Percentiles rank a stretch among this genome's conserved stretches.
phyloP scores from a whole-genome alignment of 1,140 invertebrate genomes.

The Cyphomyrmex costatus region DNA sequence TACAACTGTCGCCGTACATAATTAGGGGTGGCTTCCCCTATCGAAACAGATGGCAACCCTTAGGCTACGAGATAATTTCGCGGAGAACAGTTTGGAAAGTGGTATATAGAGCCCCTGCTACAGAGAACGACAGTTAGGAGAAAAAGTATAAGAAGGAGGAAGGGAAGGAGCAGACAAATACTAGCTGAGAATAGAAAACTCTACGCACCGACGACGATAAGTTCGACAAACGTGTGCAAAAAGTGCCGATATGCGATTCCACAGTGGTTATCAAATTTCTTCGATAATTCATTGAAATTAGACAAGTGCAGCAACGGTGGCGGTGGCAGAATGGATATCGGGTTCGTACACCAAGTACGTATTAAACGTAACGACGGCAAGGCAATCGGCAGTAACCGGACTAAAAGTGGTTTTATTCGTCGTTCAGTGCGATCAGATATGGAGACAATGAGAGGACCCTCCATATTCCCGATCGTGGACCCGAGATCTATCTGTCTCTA shows the following conservation, averaged over 20 bases:
- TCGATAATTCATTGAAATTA: slow-evolving; percentile 80
- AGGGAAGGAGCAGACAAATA: slow-evolving; percentile 37
- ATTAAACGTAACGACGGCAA: slow-evolving; percentile 63
- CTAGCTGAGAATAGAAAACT: slow-evolving; percentile 37
- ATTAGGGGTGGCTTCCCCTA: slow-evolving; percentile 81
- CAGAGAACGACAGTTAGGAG: background rate
- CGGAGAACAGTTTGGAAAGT: slow-evolving; percentile 66
- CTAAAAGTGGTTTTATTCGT: slow-evolving; percentile 81
- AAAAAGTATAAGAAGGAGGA: slow-evolving; percentile 58
- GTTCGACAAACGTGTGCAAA: slow-evolving; percentile 36
- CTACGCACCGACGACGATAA: background rate
- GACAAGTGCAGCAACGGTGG: slow-evolving; percentile 69
- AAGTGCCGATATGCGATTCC: slow-evolving; percentile 55
- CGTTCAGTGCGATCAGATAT: slow-evolving; percentile 78
- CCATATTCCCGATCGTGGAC: slow-evolving; percentile 70
- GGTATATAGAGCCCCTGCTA: slow-evolving; percentile 22
- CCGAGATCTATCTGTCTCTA: slow-evolving; percentile 63
- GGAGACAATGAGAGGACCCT: slow-evolving; percentile 81
- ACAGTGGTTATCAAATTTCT: slow-evolving; percentile 72
- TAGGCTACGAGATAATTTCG: slow-evolving; percentile 83
- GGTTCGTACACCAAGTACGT: slow-evolving; percentile 39
- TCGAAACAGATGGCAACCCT: slow-evolving; percentile 85
- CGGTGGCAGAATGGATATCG: slow-evolving; percentile 23
- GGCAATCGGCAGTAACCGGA: slow-evolving; percentile 65
- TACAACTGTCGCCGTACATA: slow-evolving; percentile 84